Base-by-base conservation (phyloP, 2,797 vertebrate genomes). In the Meda fulgida region DNA sequence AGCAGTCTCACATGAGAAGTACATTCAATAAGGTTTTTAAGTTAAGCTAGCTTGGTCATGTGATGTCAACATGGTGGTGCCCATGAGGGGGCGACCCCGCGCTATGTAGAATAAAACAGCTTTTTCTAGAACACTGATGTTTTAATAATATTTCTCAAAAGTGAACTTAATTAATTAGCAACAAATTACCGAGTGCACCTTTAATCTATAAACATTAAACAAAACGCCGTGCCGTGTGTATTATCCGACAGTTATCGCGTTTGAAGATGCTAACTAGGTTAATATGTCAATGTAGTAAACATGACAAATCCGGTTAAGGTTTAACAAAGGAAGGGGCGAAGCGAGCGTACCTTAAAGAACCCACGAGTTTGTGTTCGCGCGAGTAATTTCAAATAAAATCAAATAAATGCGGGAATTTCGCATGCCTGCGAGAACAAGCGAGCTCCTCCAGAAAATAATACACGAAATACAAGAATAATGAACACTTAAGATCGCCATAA, bases 271-370 rank as follows among this genome's bases (percentile, higher is more conserved):
- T 63, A 80, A 85, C 80, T 80, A 70, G 87, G 87, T 88, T 85
- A 81, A 88, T 83, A 34, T 85, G 87, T 80, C 80, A 85, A 26
- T 31, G 48, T 78, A 70, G 66, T 34, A 71, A 79, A 85, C 55
- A 58, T 46, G 51, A 51, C 31, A 31, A 83, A 77, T 23, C 19
- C 31, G 19, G 48, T 71, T 82, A 84, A 60, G 51, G 71, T 84
- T 84, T 60, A 82, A 86, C 81, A 72, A 86, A 80, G 66, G 46
- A 78, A 38, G 1, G 2, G 29, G 3, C 21, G 8, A 55, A 13
- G 16, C n/a, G 13, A 18, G 40, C 13, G 69, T 23, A 23, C 23
- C 23, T 11, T 63, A 4, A 18, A 48, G 9, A 23, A 23, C 18
- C 5, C 40, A 53, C 26, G 63, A 19, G n/a, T 78, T 21, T 19